Conservation (phyloP, 2,888 invertebrate species). For the Tetranychus truncatus region DNA sequence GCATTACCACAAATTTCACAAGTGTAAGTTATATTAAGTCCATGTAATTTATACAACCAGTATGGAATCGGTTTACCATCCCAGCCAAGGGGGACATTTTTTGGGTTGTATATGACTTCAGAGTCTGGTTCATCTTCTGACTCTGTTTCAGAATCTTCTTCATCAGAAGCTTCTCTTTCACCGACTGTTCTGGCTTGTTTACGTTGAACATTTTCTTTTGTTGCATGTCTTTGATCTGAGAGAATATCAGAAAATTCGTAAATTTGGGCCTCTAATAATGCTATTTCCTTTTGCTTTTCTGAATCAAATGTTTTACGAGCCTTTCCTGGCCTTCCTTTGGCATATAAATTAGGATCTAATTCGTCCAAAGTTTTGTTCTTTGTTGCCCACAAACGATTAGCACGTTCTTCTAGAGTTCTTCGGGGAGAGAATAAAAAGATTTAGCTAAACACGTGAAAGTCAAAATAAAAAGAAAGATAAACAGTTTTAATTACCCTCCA, state of each 20-base stretch:
- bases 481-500: conserved; percentile 50
- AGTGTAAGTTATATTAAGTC: conserved; percentile 91
- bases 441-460: not conserved
- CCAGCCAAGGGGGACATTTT: conserved; percentile 96
- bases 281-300: conserved; percentile 63
- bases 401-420: conserved; percentile 78
- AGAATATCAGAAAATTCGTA: conserved; percentile 71
- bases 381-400: conserved; percentile 81
- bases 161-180: conserved; percentile 75
- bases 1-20: conserved; percentile 99
- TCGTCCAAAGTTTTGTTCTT: conserved; percentile 70
- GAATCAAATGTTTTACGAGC: conserved; percentile 36
- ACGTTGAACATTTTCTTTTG: conserved; percentile 93
- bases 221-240: conserved; percentile 58
- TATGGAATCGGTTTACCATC: conserved; percentile 81
- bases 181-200: conserved; percentile 90
- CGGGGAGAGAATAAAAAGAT: not conserved
- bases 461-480: not conserved
- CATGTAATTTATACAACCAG: conserved; percentile 97
- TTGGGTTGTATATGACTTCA: conserved; percentile 96
- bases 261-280: conserved; percentile 66
- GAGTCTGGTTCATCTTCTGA: conserved; percentile 66
- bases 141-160: conserved; percentile 46
- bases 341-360: conserved; percentile 71
- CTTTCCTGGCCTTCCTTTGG: conserved; percentile 65